Conservation (phyloP, 1,140 invertebrate genomes). For the Chironomus tepperi region DNA sequence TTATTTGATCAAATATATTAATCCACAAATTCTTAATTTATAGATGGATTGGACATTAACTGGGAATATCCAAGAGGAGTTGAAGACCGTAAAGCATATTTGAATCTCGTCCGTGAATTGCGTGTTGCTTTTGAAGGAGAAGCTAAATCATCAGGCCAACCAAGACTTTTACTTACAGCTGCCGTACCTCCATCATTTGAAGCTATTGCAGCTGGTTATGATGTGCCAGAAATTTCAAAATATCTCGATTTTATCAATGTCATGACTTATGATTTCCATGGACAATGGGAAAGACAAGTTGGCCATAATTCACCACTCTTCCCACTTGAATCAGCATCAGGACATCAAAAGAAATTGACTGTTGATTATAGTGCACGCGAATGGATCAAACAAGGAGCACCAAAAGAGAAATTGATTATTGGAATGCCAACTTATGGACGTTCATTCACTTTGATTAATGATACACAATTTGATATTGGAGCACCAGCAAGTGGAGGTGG, state of each 20-base stretch:
- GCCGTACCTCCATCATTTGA: slow-evolving; percentile 89
- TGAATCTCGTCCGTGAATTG: slow-evolving; percentile 67
- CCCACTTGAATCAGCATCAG: slow-evolving; percentile 77
- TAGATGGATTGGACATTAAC: slow-evolving; percentile 67
- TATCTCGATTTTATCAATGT: slow-evolving; percentile 90
- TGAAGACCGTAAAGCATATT: slow-evolving; percentile 73
- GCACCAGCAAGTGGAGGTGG: slow-evolving; percentile 82
- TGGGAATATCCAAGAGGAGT: slow-evolving; percentile 92
- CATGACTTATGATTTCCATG: slow-evolving; percentile 93
- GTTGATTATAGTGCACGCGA: slow-evolving; percentile 84
- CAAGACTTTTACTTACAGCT: slow-evolving; percentile 74
- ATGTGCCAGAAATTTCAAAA: slow-evolving; percentile 88
- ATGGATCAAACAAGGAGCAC: slow-evolving; percentile 90
- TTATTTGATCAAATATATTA: not conserved
- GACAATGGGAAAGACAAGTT: slow-evolving; percentile 84
- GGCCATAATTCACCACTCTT: slow-evolving; percentile 88
- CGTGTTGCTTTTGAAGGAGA: slow-evolving; percentile 85
- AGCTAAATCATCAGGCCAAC: slow-evolving; percentile 65
- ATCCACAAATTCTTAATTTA: not conserved
- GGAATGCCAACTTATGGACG: slow-evolving; percentile 93
- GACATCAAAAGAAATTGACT: slow-evolving; percentile 83
- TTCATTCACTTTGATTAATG: slow-evolving; percentile 86
- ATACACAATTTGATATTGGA: slow-evolving; percentile 83
- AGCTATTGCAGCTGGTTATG: slow-evolving; percentile 87
- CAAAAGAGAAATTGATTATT: slow-evolving; percentile 90